Evolutionary conservation across 1,140 invertebrate genomes (phyloP).

Genomic region (Patella vulgata): DNA sequence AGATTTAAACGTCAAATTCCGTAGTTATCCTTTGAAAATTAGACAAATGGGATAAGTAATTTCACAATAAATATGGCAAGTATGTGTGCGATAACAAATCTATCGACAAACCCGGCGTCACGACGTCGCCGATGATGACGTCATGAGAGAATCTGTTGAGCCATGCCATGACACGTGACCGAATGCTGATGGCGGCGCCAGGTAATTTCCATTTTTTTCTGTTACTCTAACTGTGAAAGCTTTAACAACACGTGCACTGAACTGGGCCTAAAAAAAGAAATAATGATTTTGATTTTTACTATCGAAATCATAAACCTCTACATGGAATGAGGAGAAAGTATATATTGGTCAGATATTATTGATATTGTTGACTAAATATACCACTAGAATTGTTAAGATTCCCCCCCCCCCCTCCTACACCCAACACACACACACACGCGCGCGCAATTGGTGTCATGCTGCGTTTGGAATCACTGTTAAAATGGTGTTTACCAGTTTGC

Average conservation of each 20-base stretch:
- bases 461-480: no score
- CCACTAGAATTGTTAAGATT: background rate
- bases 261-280: conserved; percentile 37
- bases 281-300: background rate
- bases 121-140: conserved; percentile 29
- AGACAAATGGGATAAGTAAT: no score
- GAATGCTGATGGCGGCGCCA: background rate
- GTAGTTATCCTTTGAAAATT: no score
- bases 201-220: conserved; percentile 45
- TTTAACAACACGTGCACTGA: conserved; percentile 49
- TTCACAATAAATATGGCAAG: no score
- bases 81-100: no score
- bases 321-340: background rate
- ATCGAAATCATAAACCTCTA: background rate
- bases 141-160: conserved; percentile 31
- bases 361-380: background rate
- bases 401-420: background rate
- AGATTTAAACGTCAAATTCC: no score
- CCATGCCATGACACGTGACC: background rate
- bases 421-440: background rate
- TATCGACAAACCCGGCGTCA: no score
- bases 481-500: no score
- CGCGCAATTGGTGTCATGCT: background rate
- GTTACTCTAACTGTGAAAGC: conserved; percentile 43
- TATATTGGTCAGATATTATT: background rate